Evolutionary conservation across 1,140 invertebrate genomes (phyloP).

Genomic region (Leptestheria dahalacensis): DNA sequence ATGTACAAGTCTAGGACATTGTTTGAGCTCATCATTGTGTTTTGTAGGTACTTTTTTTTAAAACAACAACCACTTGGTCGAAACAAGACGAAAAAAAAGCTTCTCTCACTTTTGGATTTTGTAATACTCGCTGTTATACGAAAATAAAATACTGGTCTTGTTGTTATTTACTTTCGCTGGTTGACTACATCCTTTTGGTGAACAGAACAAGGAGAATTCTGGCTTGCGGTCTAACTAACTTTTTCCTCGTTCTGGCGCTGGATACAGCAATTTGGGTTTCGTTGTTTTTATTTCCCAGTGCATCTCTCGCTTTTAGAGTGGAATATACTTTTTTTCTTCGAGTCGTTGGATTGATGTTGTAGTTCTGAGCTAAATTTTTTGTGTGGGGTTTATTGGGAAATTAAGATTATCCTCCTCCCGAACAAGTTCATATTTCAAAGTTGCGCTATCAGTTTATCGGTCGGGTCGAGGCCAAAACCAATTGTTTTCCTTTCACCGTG

Average conservation of each 20-base stretch:
- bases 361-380: no score
- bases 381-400: no score
- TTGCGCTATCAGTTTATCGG: no score
- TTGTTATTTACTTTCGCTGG: not conserved
- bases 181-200: not conserved
- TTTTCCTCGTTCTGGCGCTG: no score
- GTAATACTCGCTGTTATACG: not conserved
- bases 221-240: not conserved
- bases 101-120: not conserved
- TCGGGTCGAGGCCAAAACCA: not conserved
- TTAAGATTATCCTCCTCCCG: no score
- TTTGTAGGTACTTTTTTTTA: not conserved
- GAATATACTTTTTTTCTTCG: no score
- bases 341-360: no score
- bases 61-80: no score
- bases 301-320: no score
- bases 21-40: not conserved
- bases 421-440: no score
- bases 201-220: not conserved
- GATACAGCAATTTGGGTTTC: no score
- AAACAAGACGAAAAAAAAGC: not conserved
- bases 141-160: not conserved
- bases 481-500: not conserved
- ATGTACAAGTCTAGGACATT: not conserved
- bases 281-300: no score